phyloP scores from a whole-genome alignment of 2,888 invertebrate genomes.

The Camptogramma bilineatum region DNA sequence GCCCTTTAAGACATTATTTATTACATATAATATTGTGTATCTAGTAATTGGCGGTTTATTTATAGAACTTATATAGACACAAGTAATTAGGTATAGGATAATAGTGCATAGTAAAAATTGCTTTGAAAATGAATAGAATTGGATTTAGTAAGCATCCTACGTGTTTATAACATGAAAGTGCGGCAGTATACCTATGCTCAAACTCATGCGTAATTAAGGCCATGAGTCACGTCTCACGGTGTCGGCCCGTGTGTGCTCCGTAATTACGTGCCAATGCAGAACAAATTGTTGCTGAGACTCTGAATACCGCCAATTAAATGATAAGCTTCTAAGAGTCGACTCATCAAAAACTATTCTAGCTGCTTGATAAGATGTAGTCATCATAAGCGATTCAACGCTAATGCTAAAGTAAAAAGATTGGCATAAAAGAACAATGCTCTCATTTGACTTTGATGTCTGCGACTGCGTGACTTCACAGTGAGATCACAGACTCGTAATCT shows the following conservation, averaged over 20 bases:
- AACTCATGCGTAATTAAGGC: constrained; percentile 57
- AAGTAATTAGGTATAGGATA: too few species aligned
- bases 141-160: constrained; percentile 33
- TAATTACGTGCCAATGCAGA: constrained; percentile 55
- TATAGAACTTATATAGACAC: too few species aligned
- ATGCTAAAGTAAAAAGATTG: neutral
- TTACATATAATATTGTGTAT: too few species aligned
- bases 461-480: neutral
- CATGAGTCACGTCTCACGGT: constrained; percentile 62
- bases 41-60: too few species aligned
- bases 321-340: constrained; percentile 29
- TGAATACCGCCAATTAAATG: constrained; percentile 38
- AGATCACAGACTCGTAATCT: neutral
- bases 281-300: constrained; percentile 49
- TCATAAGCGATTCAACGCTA: neutral
- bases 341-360: constrained; percentile 15
- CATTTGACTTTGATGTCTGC: neutral
- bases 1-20: too few species aligned
- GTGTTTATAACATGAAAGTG: constrained; percentile 45
- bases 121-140: constrained; percentile 10
- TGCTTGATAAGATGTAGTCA: constrained; percentile 5
- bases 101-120: neutral
- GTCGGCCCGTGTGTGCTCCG: constrained; percentile 46
- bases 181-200: constrained; percentile 37
- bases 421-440: neutral